Evolutionary conservation across 1,140 invertebrate species (phyloP).

Genomic region (Cataglyphis hispanica): DNA sequence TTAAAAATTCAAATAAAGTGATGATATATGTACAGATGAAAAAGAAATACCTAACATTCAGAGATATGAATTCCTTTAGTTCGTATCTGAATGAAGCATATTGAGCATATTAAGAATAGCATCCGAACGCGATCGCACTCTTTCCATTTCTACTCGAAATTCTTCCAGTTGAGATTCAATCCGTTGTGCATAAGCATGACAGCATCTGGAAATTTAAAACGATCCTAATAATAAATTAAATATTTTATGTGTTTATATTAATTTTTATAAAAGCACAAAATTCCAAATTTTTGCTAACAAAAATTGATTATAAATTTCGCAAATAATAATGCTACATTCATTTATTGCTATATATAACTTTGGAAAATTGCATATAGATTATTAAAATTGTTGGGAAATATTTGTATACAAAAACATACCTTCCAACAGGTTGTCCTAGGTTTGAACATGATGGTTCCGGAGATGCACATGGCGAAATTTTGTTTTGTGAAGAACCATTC

Average conservation of each 20-base stretch:
- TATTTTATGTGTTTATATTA: background rate
- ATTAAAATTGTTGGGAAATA: constrained; percentile 13
- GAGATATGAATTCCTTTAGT: constrained; percentile 63
- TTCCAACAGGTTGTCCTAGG: constrained; percentile 70
- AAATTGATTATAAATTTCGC: background rate
- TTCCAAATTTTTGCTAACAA: background rate
- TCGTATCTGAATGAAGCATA: constrained; percentile 75
- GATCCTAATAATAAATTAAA: background rate
- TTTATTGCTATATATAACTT: background rate
- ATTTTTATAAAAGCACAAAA: background rate
- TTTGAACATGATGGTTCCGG: constrained; percentile 62
- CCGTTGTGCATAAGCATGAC: constrained; percentile 71
- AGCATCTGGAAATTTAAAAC: constrained; percentile 68
- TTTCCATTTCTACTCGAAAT: constrained; percentile 79
- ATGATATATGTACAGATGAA: constrained; percentile 75
- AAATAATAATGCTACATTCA: background rate
- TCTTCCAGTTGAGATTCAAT: constrained; percentile 79
- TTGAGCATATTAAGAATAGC: constrained; percentile 79
- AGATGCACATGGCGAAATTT: constrained; percentile 65
- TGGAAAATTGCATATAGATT: background rate
- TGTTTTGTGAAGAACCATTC: constrained; percentile 72
- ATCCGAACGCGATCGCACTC: constrained; percentile 77
- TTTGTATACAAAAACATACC: constrained; percentile 69
- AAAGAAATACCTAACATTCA: constrained; percentile 57
- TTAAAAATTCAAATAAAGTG: constrained; percentile 48